phyloP scores from a whole-genome alignment of 1,140 invertebrate genomes.

The Caenorhabditis latens region DNA sequence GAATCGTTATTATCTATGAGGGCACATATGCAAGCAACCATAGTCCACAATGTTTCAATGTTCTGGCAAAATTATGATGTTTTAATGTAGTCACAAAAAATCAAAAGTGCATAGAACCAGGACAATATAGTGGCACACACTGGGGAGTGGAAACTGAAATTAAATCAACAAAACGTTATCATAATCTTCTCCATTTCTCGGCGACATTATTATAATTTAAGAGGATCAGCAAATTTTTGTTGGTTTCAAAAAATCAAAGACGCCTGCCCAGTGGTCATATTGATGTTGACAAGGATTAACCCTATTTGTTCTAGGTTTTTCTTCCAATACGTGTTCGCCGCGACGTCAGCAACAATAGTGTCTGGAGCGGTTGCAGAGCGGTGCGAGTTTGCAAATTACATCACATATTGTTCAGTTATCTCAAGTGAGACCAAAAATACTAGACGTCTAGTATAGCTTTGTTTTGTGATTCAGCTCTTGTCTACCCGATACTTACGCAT shows the following conservation, averaged over 20 bases:
- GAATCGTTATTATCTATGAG: no score
- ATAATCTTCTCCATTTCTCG: conserved; percentile 1
- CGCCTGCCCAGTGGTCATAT: no score
- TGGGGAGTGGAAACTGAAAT: not conserved
- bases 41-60: not conserved
- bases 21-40: no score
- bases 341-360: conserved; percentile 80
- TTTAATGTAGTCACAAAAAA: conserved; percentile 1
- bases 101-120: conserved; percentile 21
- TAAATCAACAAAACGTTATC: conserved; percentile 6
- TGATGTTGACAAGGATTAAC: no score
- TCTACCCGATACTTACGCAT: conserved; percentile 68
- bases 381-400: conserved; percentile 81
- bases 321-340: conserved; percentile 81
- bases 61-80: not conserved
- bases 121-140: conserved; percentile 14
- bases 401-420: conserved; percentile 81
- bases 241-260: conserved; percentile 25
- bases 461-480: conserved; percentile 46
- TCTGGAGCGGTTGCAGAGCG: conserved; percentile 82
- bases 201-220: conserved; percentile 18
- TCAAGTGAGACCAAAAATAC: conserved; percentile 79
- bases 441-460: not conserved
- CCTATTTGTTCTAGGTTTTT: conserved; percentile 75
- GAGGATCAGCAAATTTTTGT: not conserved